These are phyloP conservation scores for Polypterus senegalus DNA, from an alignment of 2,113 vertebrate species.

Conservation along the genomic window DNA sequence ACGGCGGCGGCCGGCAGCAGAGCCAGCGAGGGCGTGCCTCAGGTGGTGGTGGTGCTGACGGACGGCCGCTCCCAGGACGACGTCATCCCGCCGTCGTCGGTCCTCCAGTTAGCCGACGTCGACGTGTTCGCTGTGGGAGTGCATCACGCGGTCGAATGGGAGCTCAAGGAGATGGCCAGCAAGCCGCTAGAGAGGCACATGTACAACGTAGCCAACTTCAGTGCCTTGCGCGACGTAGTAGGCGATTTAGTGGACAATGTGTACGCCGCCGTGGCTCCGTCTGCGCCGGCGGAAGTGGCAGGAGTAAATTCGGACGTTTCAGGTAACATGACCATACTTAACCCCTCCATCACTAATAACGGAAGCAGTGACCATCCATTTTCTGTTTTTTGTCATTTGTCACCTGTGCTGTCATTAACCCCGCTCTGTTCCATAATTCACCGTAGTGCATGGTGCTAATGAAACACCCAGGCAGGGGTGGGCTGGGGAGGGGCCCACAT, in stretches of 20 bases:
- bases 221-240: slow-evolving; percentile 56
- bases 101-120: slow-evolving; percentile 52
- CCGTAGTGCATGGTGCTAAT: too few relatives aligned
- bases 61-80: slow-evolving; percentile 58
- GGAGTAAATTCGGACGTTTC: slow-evolving; percentile 61
- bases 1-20: slow-evolving; percentile 65
- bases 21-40: slow-evolving; percentile 50
- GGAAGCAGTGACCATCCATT: slow-evolving; percentile 32
- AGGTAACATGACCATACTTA: slow-evolving; percentile 64
- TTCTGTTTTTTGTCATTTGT: slow-evolving; percentile 2
- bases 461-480: too few relatives aligned
- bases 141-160: slow-evolving; percentile 58
- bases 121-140: slow-evolving; percentile 67
- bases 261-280: slow-evolving; percentile 46
- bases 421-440: slow-evolving; percentile 20
- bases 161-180: slow-evolving; percentile 67
- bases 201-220: slow-evolving; percentile 72
- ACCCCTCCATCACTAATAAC: slow-evolving; percentile 25
- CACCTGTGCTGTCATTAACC: slow-evolving; percentile 36
- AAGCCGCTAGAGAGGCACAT: slow-evolving; percentile 47
- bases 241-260: slow-evolving; percentile 64
- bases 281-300: slow-evolving; percentile 45
- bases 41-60: slow-evolving; percentile 69
- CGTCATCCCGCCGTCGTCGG: slow-evolving; percentile 53
- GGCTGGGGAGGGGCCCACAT: too few relatives aligned